A percentile compares a stretch with the other conserved stretches of the same genome.
Evolutionary conservation across 2,888 invertebrate genomes (phyloP).

Genomic region (Hanleya hanleyi): DNA sequence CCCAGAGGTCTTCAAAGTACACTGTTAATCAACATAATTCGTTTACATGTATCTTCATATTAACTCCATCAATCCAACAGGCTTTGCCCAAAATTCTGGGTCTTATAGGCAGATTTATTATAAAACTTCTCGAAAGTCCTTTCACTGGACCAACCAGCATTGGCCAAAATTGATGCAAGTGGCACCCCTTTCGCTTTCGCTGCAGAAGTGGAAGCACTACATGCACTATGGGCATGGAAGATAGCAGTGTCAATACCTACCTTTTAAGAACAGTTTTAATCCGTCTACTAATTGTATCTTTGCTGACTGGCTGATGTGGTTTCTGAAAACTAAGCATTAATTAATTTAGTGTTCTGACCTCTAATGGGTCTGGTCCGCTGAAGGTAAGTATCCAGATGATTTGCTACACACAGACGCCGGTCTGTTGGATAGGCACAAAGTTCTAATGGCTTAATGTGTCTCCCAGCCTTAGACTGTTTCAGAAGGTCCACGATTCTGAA

Average conservation of each 20-base stretch:
- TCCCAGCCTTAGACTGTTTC: neutral
- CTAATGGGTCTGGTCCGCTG: neutral
- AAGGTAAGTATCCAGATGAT: neutral
- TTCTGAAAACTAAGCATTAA: slow-evolving; percentile 5
- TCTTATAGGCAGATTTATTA: slow-evolving; percentile 12
- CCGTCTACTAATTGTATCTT: slow-evolving; percentile 8
- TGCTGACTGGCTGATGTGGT: neutral
- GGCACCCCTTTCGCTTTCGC: slow-evolving; percentile 14
- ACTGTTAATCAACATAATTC: too few relatives aligned
- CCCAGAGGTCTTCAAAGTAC: too few relatives aligned
- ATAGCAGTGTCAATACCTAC: neutral
- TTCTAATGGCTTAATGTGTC: neutral
- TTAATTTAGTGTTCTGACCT: neutral
- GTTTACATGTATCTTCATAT: too few relatives aligned
- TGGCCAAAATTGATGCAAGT: slow-evolving; percentile 16
- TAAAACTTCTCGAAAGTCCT: slow-evolving; percentile 23
- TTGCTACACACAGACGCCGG: neutral
- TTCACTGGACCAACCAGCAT: slow-evolving; percentile 26
- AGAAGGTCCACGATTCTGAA: neutral
- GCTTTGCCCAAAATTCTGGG: too few relatives aligned
- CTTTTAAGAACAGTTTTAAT: neutral
- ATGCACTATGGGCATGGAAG: slow-evolving; percentile 13
- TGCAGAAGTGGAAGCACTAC: slow-evolving; percentile 22
- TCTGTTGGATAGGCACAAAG: neutral
- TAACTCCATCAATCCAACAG: too few relatives aligned